Conservation (phyloP, 1,140 invertebrate genomes). For the Plodia interpunctella region DNA sequence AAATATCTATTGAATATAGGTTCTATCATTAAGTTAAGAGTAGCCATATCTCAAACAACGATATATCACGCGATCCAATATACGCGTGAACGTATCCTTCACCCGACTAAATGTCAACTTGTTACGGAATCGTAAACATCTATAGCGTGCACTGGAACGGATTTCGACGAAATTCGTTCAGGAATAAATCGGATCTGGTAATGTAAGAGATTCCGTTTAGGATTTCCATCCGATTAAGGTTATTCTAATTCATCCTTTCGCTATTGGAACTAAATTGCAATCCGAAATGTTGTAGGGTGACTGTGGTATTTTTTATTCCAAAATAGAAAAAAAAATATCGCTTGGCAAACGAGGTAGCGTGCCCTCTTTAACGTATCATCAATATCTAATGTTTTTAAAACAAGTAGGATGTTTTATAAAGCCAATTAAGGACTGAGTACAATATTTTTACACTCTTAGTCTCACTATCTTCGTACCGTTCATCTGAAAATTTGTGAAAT, state of each 20-base stretch:
- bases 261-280: neutral
- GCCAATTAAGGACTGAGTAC: too few relatives aligned
- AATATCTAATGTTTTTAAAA: too few relatives aligned
- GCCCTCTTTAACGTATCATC: too few relatives aligned
- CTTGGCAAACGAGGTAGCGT: too few relatives aligned
- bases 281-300: neutral
- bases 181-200: neutral
- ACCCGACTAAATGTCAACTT: neutral
- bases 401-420: too few relatives aligned
- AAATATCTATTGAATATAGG: too few relatives aligned
- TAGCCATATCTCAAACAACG: neutral
- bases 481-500: too few relatives aligned
- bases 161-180: neutral
- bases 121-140: neutral
- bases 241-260: neutral
- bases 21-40: too few relatives aligned
- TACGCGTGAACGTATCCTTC: neutral
- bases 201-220: constrained; percentile 2
- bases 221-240: neutral
- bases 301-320: too few relatives aligned
- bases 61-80: neutral
- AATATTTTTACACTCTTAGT: too few relatives aligned
- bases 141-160: neutral
- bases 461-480: too few relatives aligned
- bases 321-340: too few relatives aligned